Conservation (phyloP, 1,140 invertebrate genomes). For the Trichonephila inaurata region DNA sequence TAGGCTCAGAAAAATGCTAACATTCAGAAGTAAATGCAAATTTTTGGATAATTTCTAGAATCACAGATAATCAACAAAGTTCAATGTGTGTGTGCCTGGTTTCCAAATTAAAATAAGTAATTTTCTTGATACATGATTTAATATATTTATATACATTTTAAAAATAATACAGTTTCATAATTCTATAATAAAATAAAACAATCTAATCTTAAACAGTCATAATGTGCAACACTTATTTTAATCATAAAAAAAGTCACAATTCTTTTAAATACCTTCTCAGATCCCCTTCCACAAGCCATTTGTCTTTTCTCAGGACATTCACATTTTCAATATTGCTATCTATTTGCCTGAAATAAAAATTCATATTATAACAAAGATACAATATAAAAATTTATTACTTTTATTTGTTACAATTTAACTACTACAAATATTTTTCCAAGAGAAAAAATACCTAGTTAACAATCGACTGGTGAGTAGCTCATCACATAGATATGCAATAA, state of each 20-base stretch:
- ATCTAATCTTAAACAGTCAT: no score
- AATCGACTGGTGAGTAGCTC: conserved; percentile 95
- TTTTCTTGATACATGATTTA: no score
- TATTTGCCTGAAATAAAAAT: conserved; percentile 80
- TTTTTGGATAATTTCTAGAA: no score
- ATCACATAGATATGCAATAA: conserved; percentile 95
- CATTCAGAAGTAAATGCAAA: no score
- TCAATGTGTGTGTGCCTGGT: no score
- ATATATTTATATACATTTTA: no score
- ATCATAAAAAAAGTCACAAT: neutral
- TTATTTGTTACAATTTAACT: neutral
- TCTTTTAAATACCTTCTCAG: conserved; percentile 87
- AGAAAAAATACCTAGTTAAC: conserved; percentile 83
- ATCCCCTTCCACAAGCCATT: conserved; percentile 88
- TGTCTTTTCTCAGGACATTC: conserved; percentile 82
- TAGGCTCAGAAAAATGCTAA: no score
- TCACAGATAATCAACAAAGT: no score
- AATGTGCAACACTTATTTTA: no score
- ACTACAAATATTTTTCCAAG: neutral
- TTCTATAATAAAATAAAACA: no score
- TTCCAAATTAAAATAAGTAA: no score
- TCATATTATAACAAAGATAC: neutral
- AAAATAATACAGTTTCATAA: no score
- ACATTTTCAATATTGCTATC: conserved; percentile 83
- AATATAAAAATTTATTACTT: neutral